A percentile compares a stretch with the other conserved stretches of the same genome.
Conservation (phyloP, 2,797 vertebrate species). For the Monodelphis domestica region DNA sequence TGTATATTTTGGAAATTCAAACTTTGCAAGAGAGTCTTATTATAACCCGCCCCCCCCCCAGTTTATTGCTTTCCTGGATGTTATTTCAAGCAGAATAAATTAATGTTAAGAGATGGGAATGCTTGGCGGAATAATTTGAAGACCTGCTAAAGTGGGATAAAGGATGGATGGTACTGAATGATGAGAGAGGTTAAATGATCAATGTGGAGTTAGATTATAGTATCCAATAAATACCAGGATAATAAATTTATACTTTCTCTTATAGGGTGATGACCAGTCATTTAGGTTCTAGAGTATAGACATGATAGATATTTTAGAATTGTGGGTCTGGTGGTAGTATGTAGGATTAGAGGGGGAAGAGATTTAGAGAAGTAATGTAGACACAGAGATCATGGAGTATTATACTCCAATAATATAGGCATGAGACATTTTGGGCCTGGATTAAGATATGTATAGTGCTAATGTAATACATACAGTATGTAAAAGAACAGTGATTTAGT, state of each 20-base stretch:
- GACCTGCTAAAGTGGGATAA: not conserved
- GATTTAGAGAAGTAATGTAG: not conserved
- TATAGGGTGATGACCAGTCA: not conserved
- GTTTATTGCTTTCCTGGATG: too few relatives aligned
- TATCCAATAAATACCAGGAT: constrained; percentile 10
- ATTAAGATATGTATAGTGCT: not conserved
- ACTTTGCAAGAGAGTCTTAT: too few relatives aligned
- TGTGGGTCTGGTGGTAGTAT: not conserved
- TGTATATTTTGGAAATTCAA: too few relatives aligned
- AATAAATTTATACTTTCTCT: not conserved
- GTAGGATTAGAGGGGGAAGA: not conserved
- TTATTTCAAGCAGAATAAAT: not conserved
- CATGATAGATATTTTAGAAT: not conserved
- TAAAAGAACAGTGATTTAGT: not conserved
- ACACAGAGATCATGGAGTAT: not conserved
- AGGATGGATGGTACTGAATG: not conserved
- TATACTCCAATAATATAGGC: not conserved
- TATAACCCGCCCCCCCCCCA: too few relatives aligned
- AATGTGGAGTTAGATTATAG: not conserved
- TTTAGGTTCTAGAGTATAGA: not conserved
- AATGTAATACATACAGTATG: not conserved
- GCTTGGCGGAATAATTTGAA: not conserved
- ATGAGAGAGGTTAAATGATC: not conserved
- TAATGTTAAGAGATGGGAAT: not conserved
- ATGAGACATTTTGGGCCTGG: not conserved